Evolutionary conservation across 2,888 invertebrate genomes (phyloP), one percentile per base, ranked within the genome.

Genomic region (Steinernema scapterisci): DNA sequence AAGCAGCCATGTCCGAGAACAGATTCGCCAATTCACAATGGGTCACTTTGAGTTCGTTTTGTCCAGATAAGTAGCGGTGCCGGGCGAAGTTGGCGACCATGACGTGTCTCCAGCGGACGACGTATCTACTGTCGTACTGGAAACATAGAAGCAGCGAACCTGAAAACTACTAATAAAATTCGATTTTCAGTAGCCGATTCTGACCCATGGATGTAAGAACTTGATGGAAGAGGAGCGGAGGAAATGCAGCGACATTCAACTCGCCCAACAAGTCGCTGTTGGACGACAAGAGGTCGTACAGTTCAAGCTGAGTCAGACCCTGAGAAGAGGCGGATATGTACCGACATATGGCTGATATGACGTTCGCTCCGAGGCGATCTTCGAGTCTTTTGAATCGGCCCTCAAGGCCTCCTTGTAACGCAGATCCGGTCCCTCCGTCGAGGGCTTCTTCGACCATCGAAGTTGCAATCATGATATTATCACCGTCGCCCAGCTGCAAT

Each of bases 231-330:
- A 80, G 76, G 2, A 80, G 70, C 21, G 80, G 80, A 23, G 81
- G 79, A 46, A 79, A 82, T n/a, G 77, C 71, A 2, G 75, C 70
- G 11, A 73, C 63, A 70, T 63, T 45, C 11, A 44, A 19, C 21
- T 54, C 45, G 1, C 21, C 5, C 52, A 70, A 46, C 7, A 75
- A 13, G 11, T 70, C 70, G 31, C 73, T 25, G 48, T 76, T 70
- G 45, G 71, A 43, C 54, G 71, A 48, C 2, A 83, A 63, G 6
- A 79, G 76, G 70, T 84, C 84, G 48, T 77, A 78, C 0, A 84
- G 48, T 71, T 84, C 84, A 9, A 80, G 73, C 21, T 80, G 76
- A 27, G 83, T 83, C 9, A 84, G 74, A 3, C 84, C 84, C 56
- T 81, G 77, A 0, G 78, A 73, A 6, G 83, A 76, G 16, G 76